Percentiles rank a stretch among this genome's conserved stretches.
phyloP scores from a whole-genome alignment of 2,113 vertebrate genomes.

The Toxotes chatareus region DNA sequence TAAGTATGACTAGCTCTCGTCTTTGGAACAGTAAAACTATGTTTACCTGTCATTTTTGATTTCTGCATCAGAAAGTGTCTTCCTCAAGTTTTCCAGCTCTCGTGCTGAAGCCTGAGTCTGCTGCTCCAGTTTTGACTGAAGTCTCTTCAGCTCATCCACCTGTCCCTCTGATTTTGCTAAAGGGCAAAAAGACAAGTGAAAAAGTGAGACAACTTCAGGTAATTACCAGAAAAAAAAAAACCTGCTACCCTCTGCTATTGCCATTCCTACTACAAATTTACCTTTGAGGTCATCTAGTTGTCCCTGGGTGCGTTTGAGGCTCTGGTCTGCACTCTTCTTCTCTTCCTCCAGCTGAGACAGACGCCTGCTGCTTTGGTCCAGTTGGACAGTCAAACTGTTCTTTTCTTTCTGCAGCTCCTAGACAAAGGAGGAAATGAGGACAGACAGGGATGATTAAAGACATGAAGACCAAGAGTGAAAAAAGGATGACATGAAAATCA shows the following conservation, averaged over 20 bases:
- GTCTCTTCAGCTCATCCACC: conserved; percentile 82
- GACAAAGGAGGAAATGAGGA: background rate
- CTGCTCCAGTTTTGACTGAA: conserved; percentile 85
- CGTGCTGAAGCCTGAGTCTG: conserved; percentile 78
- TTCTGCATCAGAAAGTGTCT: conserved; percentile 85
- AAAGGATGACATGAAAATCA: background rate
- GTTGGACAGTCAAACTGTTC: conserved; percentile 78
- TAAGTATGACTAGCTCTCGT: background rate
- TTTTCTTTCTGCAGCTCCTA: conserved; percentile 89
- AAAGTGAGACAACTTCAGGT: background rate
- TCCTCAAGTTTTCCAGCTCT: conserved; percentile 85
- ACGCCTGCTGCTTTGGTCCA: conserved; percentile 84
- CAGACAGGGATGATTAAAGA: background rate
- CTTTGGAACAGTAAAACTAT: background rate
- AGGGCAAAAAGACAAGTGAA: background rate
- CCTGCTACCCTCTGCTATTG: background rate
- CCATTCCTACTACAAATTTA: conserved; percentile 46
- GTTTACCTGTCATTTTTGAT: conserved; percentile 80
- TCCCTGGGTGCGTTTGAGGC: conserved; percentile 85
- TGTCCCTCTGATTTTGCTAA: conserved; percentile 87
- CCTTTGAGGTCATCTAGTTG: conserved; percentile 89
- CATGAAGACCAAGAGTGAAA: background rate
- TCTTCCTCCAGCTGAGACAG: conserved; percentile 87
- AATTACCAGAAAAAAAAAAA: background rate
- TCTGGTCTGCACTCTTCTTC: conserved; percentile 80